Evolutionary conservation across 1,140 invertebrate species (phyloP).

Genomic region (Drosophila parvula): DNA sequence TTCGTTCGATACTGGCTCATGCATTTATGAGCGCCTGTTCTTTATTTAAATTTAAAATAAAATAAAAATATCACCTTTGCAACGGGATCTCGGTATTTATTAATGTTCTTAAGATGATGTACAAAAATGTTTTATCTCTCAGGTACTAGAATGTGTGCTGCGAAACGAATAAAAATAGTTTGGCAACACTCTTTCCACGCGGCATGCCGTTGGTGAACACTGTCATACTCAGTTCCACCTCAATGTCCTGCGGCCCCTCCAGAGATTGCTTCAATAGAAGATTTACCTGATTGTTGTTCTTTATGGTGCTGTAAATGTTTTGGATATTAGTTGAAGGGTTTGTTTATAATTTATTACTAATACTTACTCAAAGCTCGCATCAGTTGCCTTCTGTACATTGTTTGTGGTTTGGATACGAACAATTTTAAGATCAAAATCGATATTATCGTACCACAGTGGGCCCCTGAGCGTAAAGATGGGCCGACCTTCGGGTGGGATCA

Average conservation of each 20-base stretch:
- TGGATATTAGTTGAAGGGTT: no score
- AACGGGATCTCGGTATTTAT: slow-evolving; percentile 1
- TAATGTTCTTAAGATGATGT: background rate
- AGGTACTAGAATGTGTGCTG: slow-evolving; percentile 88
- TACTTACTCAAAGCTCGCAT: slow-evolving; percentile 88
- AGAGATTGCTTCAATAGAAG: slow-evolving; percentile 89
- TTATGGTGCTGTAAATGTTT: slow-evolving; percentile 83
- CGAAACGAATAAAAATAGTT: slow-evolving; percentile 93
- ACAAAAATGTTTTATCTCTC: background rate
- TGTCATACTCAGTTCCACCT: slow-evolving; percentile 94
- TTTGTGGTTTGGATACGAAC: slow-evolving; percentile 85
- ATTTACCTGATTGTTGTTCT: slow-evolving; percentile 88
- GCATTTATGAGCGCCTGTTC: no score
- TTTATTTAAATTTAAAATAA: no score
- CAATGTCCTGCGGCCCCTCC: slow-evolving; percentile 94
- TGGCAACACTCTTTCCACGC: slow-evolving; percentile 92
- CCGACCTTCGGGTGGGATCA: slow-evolving; percentile 88
- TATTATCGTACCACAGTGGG: slow-evolving; percentile 88
- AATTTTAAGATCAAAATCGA: slow-evolving; percentile 79
- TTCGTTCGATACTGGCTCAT: no score
- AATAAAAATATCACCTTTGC: no score
- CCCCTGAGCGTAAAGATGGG: slow-evolving; percentile 94
- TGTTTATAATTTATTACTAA: background rate
- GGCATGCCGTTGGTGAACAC: slow-evolving; percentile 89
- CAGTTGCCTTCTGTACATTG: slow-evolving; percentile 86